Conservation (phyloP, 1,140 invertebrate species). For the Vanessa atalanta region DNA sequence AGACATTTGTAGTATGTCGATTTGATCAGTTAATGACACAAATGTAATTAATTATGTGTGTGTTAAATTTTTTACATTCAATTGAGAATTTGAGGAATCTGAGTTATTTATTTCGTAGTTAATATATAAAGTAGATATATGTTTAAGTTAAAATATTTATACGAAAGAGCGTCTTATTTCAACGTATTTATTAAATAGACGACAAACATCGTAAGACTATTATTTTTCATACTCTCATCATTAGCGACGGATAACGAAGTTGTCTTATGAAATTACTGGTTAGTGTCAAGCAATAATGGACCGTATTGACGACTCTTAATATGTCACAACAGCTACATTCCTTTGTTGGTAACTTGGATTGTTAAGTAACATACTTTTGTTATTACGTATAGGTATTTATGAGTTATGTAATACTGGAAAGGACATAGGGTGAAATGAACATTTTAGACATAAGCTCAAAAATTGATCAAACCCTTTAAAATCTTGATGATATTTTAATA, state of each 20-base stretch:
- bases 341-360: constrained; percentile 1
- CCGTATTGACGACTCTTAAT: neutral
- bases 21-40: no score
- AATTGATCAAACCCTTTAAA: no score
- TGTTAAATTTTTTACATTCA: no score
- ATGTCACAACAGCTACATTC: constrained; percentile 1
- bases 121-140: no score
- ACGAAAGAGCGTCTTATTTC: no score
- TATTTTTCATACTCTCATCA: constrained; percentile 5
- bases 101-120: no score
- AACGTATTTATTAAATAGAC: neutral
- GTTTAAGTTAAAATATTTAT: no score
- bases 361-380: constrained; percentile 5
- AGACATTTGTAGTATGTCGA: no score
- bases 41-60: no score
- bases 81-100: no score
- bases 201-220: neutral
- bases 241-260: neutral
- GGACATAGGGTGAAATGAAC: neutral
- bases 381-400: constrained; percentile 2
- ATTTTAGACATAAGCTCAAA: no score
- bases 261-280: neutral
- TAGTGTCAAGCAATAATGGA: neutral
- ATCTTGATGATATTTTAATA: no score
- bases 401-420: neutral